phyloP scores from a whole-genome alignment of 2,888 invertebrate species.

The Epistrophe grossulariae region DNA sequence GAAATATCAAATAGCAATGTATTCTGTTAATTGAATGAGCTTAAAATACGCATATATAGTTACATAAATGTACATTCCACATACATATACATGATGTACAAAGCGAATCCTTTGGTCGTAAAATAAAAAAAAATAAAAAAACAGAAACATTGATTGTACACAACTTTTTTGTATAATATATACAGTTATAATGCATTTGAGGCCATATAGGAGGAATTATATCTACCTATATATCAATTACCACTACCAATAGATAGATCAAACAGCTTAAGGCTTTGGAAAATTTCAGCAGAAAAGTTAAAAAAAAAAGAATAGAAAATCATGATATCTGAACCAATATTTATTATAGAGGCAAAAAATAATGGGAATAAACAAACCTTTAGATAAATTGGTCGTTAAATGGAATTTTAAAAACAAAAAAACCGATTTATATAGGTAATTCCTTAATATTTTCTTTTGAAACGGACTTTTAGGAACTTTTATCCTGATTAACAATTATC shows the following conservation, averaged over 20 bases:
- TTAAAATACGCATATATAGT: background rate
- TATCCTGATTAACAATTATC: too few species aligned
- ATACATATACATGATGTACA: background rate
- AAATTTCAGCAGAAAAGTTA: background rate
- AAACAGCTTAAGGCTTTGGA: background rate
- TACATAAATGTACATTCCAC: too few species aligned
- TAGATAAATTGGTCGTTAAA: too few species aligned
- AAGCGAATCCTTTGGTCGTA: background rate
- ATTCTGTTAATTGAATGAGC: slow-evolving; percentile 44
- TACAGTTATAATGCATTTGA: background rate
- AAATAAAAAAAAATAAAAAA: background rate
- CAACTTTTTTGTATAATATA: too few species aligned
- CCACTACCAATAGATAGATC: background rate
- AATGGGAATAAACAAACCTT: too few species aligned
- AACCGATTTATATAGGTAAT: too few species aligned
- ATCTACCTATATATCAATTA: background rate
- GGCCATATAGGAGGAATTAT: background rate
- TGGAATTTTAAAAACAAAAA: too few species aligned
- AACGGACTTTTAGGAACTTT: too few species aligned
- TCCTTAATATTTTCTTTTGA: too few species aligned
- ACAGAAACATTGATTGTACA: background rate
- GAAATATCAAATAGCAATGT: slow-evolving; percentile 44
- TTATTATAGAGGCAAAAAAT: too few species aligned
- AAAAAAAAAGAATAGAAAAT: background rate
- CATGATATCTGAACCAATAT: too few species aligned